phyloP scores from a whole-genome alignment of 2,797 vertebrate species.

The Mico argentatus region DNA sequence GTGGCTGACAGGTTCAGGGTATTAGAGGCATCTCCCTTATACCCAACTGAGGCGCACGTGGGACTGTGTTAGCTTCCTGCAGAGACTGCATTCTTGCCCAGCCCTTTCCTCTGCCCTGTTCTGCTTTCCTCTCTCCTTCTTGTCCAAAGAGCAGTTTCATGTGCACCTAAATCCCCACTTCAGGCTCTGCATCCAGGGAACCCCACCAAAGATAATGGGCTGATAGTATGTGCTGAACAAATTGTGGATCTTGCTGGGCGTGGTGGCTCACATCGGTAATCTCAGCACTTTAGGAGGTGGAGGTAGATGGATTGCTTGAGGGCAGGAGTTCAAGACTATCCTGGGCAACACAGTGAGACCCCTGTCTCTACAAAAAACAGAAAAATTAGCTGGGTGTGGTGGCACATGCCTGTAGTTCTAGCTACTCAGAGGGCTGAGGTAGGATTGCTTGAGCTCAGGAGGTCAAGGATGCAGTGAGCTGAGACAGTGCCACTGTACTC shows the following conservation, averaged over 20 bases:
- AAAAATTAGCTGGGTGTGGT: too few relatives aligned
- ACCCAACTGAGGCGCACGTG: fast-evolving
- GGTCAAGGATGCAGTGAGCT: too few relatives aligned
- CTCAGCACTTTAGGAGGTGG: too few relatives aligned
- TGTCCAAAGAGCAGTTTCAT: neutral
- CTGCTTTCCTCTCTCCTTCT: neutral
- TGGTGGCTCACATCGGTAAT: too few relatives aligned
- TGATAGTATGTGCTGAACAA: neutral
- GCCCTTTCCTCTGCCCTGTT: neutral
- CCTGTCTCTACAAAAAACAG: too few relatives aligned
- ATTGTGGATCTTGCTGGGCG: neutral
- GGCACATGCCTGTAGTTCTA: too few relatives aligned
- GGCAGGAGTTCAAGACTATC: too few relatives aligned
- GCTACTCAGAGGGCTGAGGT: too few relatives aligned
- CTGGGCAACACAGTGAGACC: too few relatives aligned
- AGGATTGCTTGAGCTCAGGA: too few relatives aligned
- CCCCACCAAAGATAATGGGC: neutral
- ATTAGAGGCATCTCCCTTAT: neutral
- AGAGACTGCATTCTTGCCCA: neutral
- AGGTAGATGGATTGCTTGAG: too few relatives aligned
- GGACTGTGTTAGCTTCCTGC: neutral
- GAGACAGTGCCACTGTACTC: too few relatives aligned
- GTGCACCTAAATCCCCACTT: neutral
- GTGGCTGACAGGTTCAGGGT: neutral
- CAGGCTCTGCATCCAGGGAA: neutral